Evolutionary conservation across 2,113 vertebrate species (phyloP).

Genomic region (Tenrec ecaudatus): DNA sequence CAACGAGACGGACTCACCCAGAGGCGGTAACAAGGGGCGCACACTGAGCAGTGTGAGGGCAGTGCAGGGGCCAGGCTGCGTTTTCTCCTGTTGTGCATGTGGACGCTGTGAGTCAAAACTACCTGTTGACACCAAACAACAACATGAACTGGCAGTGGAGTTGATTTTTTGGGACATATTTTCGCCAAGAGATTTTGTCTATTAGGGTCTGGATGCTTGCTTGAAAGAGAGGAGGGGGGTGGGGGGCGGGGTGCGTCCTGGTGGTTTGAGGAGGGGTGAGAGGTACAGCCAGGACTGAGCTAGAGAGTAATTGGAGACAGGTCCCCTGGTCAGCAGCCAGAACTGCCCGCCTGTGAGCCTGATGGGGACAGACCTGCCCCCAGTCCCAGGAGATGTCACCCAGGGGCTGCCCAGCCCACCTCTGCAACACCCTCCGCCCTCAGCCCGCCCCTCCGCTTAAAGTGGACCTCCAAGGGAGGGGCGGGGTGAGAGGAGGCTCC

Average conservation of each 20-base stretch:
- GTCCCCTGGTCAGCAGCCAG: too few species aligned
- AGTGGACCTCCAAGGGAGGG: constrained; percentile 35
- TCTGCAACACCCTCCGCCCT: neutral
- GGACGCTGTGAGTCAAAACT: too few species aligned
- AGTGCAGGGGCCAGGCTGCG: too few species aligned
- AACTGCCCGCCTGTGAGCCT: too few species aligned
- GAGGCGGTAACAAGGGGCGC: too few species aligned
- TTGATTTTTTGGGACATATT: neutral
- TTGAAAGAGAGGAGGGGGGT: neutral
- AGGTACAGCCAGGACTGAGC: neutral
- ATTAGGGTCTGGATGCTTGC: neutral
- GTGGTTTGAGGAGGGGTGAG: neutral
- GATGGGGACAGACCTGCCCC: neutral
- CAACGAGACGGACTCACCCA: too few species aligned
- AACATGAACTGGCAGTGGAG: too few species aligned
- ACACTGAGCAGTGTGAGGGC: too few species aligned
- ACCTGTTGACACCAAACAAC: too few species aligned
- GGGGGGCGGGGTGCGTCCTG: too few species aligned
- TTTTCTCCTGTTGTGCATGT: too few species aligned
- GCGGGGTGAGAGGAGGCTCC: neutral
- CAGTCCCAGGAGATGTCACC: neutral
- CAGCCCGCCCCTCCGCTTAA: constrained; percentile 74
- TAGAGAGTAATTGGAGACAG: too few species aligned
- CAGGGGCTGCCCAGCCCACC: neutral
- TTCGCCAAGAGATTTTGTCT: neutral